phyloP scores from a whole-genome alignment of 2,797 vertebrate species.

The Paratrypauchen microcephalus region DNA sequence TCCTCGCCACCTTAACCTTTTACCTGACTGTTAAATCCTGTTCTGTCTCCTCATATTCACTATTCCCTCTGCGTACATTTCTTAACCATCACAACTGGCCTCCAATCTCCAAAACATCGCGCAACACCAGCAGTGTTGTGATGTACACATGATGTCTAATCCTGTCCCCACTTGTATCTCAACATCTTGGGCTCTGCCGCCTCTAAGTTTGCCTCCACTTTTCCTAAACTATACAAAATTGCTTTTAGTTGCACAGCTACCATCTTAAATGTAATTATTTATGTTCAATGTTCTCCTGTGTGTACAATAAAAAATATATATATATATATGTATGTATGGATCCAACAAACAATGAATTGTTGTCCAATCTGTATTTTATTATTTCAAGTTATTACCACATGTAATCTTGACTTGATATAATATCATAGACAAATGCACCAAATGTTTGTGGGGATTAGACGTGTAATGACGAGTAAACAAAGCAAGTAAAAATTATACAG shows the following conservation, averaged over 20 bases:
- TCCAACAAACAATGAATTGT: neutral
- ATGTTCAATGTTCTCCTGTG: neutral
- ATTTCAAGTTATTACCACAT: too few species aligned
- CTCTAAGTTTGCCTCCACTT: neutral
- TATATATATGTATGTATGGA: neutral
- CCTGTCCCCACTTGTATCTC: neutral
- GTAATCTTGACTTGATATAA: conserved; percentile 18
- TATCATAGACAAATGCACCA: conserved; percentile 48
- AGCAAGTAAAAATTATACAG: conserved; percentile 35
- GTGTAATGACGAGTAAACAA: conserved; percentile 46
- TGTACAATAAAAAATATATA: neutral
- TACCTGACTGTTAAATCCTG: neutral
- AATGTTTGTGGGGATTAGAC: neutral
- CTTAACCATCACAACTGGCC: neutral
- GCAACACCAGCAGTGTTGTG: neutral
- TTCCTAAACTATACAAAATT: neutral
- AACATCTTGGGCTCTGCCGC: neutral
- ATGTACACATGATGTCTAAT: neutral
- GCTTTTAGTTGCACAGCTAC: neutral
- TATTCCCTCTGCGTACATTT: neutral
- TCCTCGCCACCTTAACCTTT: neutral
- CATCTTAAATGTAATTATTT: neutral
- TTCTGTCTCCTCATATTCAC: neutral
- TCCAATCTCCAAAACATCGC: neutral
- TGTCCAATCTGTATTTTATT: too few species aligned